Evolutionary conservation across 2,797 vertebrate genomes (phyloP), one percentile per base, ranked within the genome.

Genomic region (Danio choprae): DNA sequence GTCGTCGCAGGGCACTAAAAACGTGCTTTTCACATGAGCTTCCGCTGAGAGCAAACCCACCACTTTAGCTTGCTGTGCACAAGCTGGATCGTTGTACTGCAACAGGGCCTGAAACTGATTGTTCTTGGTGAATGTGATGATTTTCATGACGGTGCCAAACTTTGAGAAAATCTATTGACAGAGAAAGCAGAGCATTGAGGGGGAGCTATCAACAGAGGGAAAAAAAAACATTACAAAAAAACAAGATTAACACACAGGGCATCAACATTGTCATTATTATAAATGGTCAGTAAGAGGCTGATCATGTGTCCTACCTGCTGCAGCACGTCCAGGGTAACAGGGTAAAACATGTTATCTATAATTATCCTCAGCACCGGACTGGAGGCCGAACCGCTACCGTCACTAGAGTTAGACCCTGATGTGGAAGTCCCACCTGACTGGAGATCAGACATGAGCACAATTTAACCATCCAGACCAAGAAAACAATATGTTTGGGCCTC

Each of bases 321-420:
- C 87, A 99, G 94, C 38, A 99, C 98, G 81, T 99, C 97, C 91
- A 99, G 92, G 8, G 97, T 99, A 60, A 99, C 98, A 0, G 97
- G 98, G 89, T 99, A 98, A 91, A 98, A 99, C 97, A 99, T 98
- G 90, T 98, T 99, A 90, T 99, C 97, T 63, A 99, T 97, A 90
- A 99, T 98, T 90, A 99, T 98, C 90, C 97, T 92, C 86, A 99
- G 94, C 12, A 99, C 97, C 1, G 97, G 97, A 88, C 97, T 99
- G 81, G 96, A 96, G 29, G 95, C 94, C 10, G 95, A 95, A 75
- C 95, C 94, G 18, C 95, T 94, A 65, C 95, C 96, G 87, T 97
- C 95, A 36, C 95, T 95, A 60, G 94, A 94, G 46, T 94, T 86
- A 75, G 93, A 93, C 80, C 96, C 96, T 0, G 95, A 95, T 77